Percentiles rank a stretch among this genome's conserved stretches.
These are phyloP conservation scores for Ladona fulva DNA, from an alignment of 1,140 invertebrate species.

Conservation along the genomic window DNA sequence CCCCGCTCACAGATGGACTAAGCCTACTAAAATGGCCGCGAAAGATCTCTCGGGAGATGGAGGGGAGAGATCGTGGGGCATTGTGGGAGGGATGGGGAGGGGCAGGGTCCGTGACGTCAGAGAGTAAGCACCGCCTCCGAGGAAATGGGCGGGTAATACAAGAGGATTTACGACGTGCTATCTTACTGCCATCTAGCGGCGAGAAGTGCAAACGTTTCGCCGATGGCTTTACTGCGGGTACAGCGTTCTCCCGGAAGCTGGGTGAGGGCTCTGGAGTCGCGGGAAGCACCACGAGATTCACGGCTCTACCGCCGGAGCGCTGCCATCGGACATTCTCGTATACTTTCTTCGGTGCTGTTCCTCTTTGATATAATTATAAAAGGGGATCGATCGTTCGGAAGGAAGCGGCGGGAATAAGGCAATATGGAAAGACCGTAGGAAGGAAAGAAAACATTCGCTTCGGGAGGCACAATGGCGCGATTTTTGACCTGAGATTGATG, in stretches of 20 bases:
- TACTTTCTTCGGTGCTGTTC: no score
- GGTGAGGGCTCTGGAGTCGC: background rate
- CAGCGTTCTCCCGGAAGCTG: background rate
- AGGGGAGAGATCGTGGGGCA: background rate
- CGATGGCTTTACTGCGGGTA: background rate
- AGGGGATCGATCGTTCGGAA: no score
- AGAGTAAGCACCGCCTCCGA: constrained; percentile 17
- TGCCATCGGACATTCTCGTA: background rate
- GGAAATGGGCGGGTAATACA: constrained; percentile 19
- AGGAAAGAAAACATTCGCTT: background rate
- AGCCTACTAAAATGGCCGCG: constrained; percentile 2
- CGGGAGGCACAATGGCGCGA: background rate
- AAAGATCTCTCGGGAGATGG: background rate
- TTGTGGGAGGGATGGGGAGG: constrained; percentile 15
- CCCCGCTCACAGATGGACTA: background rate
- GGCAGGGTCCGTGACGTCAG: constrained; percentile 18
- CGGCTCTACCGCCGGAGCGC: background rate
- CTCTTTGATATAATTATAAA: no score
- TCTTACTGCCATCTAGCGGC: constrained; percentile 20
- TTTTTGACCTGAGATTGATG: background rate
- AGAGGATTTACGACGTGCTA: constrained; percentile 22
- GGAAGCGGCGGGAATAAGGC: no score
- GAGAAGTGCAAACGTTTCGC: constrained; percentile 17
- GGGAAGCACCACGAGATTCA: background rate
- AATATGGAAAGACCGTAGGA: background rate